Conservation (phyloP, 2,888 invertebrate genomes). For the Orthosia cruda region DNA sequence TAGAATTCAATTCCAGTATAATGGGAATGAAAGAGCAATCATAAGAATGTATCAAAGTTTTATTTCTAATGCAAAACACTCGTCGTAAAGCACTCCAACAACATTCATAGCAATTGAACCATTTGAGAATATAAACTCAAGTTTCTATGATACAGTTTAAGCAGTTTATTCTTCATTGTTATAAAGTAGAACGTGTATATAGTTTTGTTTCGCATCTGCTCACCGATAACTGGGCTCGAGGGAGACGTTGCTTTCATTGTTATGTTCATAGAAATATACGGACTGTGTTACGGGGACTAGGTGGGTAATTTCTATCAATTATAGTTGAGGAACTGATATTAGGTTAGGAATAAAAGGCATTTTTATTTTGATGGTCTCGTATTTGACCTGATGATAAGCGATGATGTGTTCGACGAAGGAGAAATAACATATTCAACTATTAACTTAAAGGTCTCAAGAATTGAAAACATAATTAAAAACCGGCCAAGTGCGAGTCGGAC, state of each 20-base stretch:
- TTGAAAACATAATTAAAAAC: too few relatives aligned
- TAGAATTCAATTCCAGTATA: background rate
- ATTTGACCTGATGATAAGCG: too few relatives aligned
- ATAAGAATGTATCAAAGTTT: constrained; percentile 26
- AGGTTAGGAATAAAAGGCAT: background rate
- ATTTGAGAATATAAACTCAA: constrained; percentile 37
- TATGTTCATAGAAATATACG: constrained; percentile 44
- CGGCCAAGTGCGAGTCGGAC: too few relatives aligned
- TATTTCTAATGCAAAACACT: constrained; percentile 26
- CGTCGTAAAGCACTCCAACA: constrained; percentile 31
- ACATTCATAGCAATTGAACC: constrained; percentile 26
- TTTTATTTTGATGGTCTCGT: background rate
- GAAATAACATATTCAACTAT: too few relatives aligned
- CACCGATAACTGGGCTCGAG: constrained; percentile 42
- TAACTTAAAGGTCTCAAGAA: too few relatives aligned
- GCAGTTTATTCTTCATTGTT: constrained; percentile 53
- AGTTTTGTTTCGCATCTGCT: constrained; percentile 58
- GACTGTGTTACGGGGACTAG: constrained; percentile 14
- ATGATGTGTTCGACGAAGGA: too few relatives aligned
- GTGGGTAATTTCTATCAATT: constrained; percentile 2
- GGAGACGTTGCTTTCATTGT: constrained; percentile 52
- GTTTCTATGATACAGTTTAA: constrained; percentile 30
- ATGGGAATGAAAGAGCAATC: too few relatives aligned
- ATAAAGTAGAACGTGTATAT: constrained; percentile 33
- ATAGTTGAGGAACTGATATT: background rate